Evolutionary conservation across 1,140 invertebrate species (phyloP).

Genomic region (Armadillidium nasatum): DNA sequence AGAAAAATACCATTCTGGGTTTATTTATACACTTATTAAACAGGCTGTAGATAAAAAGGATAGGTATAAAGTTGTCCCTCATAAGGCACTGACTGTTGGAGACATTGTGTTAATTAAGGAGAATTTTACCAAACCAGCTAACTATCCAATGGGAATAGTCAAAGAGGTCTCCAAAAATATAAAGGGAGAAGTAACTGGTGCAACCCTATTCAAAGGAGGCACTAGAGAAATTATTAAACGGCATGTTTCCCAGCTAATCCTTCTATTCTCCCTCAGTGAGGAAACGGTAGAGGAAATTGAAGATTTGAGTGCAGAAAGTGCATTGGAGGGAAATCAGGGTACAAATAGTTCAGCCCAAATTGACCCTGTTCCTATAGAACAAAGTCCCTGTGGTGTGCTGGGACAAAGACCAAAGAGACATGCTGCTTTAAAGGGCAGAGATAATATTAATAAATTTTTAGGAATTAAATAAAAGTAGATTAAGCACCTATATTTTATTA

Average conservation of each 20-base stretch:
- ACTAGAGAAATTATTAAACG: not conserved
- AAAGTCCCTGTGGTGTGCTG: too few species aligned
- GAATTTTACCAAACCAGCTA: not conserved
- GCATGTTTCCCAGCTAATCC: constrained; percentile 4
- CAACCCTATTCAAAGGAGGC: not conserved
- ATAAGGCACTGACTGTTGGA: not conserved
- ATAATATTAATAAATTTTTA: too few species aligned
- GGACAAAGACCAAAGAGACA: too few species aligned
- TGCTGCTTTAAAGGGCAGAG: too few species aligned
- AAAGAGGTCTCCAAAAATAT: not conserved
- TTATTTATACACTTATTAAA: not conserved
- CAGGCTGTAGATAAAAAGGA: constrained; percentile 15
- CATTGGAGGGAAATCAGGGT: too few species aligned
- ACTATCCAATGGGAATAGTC: not conserved
- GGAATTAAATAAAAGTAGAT: too few species aligned
- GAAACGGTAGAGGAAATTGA: too few species aligned
- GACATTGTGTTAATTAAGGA: constrained; percentile 18
- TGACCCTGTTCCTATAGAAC: too few species aligned
- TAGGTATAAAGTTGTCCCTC: constrained; percentile 3
- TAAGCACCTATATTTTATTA: too few species aligned
- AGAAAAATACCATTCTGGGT: not conserved
- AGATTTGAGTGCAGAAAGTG: too few species aligned
- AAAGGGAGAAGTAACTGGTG: constrained; percentile 8
- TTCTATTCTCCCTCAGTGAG: not conserved
- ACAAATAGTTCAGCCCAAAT: too few species aligned